Evolutionary conservation across 2,797 vertebrate species (phyloP).

Genomic region (Lacerta bilineata): DNA sequence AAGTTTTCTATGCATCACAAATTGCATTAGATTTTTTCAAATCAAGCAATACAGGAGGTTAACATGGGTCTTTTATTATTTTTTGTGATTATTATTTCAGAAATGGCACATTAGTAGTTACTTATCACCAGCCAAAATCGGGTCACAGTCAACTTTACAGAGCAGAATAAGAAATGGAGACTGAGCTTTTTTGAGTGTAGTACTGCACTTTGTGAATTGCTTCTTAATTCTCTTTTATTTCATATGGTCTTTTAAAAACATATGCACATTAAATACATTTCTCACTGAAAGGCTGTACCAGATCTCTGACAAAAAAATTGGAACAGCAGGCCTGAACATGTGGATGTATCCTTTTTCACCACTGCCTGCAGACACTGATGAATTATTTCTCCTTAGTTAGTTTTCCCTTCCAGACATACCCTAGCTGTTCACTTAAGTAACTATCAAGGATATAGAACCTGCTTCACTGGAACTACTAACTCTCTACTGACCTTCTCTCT

Average conservation of each 20-base stretch:
- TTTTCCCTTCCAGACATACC: constrained; percentile 1
- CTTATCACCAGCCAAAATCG: not conserved
- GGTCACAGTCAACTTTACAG: not conserved
- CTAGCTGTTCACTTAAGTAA: constrained; percentile 20
- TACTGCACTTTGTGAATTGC: not conserved
- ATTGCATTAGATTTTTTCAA: not conserved
- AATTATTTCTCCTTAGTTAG: constrained; percentile 1
- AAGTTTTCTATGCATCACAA: not conserved
- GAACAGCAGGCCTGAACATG: not conserved
- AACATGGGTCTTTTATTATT: not conserved
- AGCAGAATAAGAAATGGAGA: not conserved
- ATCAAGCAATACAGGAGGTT: not conserved
- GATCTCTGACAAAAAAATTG: not conserved
- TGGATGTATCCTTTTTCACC: constrained; percentile 22
- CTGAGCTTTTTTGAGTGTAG: not conserved
- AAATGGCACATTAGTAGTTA: not conserved
- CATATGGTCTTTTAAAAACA: constrained; percentile 8
- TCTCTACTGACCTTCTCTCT: constrained; percentile 4
- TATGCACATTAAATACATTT: constrained; percentile 1
- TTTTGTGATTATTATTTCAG: not conserved
- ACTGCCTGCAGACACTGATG: not conserved
- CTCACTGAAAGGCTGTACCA: not conserved
- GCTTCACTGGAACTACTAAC: not conserved
- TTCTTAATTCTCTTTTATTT: constrained; percentile 2
- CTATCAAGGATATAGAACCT: constrained; percentile 17